Conservation (phyloP, 1,140 invertebrate species). For the Chionoecetes opilio region DNA sequence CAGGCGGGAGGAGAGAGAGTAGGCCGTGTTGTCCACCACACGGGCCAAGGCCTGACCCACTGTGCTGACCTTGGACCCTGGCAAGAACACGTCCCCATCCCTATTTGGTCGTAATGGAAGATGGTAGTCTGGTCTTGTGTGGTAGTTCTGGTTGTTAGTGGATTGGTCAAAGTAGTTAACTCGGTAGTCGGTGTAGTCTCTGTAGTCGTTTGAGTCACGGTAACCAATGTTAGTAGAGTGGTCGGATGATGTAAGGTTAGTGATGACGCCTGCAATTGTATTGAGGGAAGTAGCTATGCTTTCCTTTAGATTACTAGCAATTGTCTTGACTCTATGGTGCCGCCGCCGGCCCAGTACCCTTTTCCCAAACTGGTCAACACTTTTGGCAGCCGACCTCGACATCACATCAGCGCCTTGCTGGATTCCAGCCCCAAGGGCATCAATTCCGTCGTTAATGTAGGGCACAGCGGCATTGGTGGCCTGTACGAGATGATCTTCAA, state of each 20-base stretch:
- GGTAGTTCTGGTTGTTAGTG: neutral
- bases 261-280: constrained; percentile 71
- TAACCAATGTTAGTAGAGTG: constrained; percentile 66
- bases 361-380: constrained; percentile 64
- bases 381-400: constrained; percentile 63
- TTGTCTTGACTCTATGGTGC: constrained; percentile 71
- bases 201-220: constrained; percentile 5
- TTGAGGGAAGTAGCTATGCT: constrained; percentile 66
- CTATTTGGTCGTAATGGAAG: neutral
- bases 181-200: constrained; percentile 63
- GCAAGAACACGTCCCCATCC: neutral
- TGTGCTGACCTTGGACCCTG: neutral
- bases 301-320: constrained; percentile 68
- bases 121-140: neutral
- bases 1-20: constrained; percentile 92
- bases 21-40: constrained; percentile 85
- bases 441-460: constrained; percentile 74
- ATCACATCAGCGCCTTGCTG: constrained; percentile 65
- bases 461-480: constrained; percentile 72
- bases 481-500: constrained; percentile 68
- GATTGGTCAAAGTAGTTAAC: neutral
- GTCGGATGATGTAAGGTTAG: constrained; percentile 61
- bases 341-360: constrained; percentile 67
- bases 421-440: constrained; percentile 64
- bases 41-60: constrained; percentile 41